A percentile compares a stretch with the other conserved stretches of the same genome.
These are phyloP conservation scores for Amniataba percoides DNA, from an alignment of 2,797 vertebrate species.

Conservation along the genomic window DNA sequence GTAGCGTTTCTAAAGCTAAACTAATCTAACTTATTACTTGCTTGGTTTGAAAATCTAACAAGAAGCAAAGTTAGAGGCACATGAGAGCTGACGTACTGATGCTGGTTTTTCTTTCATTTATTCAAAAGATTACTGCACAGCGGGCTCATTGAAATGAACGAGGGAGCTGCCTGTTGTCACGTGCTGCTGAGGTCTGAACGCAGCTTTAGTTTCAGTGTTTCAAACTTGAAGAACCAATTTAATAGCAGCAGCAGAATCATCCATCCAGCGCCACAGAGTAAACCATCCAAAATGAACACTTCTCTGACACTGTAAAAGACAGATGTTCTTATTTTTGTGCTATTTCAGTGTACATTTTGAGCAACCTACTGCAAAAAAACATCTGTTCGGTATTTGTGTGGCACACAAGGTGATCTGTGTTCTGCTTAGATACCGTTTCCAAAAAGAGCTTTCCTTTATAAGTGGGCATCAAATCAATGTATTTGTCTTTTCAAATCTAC, in stretches of 20 bases:
- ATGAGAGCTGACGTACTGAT: not conserved
- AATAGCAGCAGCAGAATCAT: constrained; percentile 2
- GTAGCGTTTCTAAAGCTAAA: not conserved
- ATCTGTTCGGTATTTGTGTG: not conserved
- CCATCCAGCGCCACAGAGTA: not conserved
- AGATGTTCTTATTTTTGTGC: not conserved
- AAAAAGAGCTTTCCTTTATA: not conserved
- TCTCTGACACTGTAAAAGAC: not conserved
- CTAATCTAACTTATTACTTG: not conserved
- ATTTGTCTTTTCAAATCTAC: not conserved
- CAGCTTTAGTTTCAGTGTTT: constrained; percentile 1
- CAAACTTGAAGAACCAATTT: not conserved
- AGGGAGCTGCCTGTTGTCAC: not conserved
- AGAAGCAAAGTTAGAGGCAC: not conserved
- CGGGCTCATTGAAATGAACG: not conserved
- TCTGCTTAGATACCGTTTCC: not conserved
- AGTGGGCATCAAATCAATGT: not conserved
- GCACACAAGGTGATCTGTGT: not conserved
- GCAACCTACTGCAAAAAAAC: not conserved
- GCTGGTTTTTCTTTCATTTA: not conserved
- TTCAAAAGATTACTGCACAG: not conserved
- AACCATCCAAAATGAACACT: not conserved
- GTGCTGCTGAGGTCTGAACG: not conserved
- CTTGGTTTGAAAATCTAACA: not conserved
- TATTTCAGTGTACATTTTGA: not conserved